A percentile compares a stretch with the other conserved stretches of the same genome.
Evolutionary conservation across 2,888 invertebrate genomes (phyloP).

Genomic region (Pachliopta kotzebuea): DNA sequence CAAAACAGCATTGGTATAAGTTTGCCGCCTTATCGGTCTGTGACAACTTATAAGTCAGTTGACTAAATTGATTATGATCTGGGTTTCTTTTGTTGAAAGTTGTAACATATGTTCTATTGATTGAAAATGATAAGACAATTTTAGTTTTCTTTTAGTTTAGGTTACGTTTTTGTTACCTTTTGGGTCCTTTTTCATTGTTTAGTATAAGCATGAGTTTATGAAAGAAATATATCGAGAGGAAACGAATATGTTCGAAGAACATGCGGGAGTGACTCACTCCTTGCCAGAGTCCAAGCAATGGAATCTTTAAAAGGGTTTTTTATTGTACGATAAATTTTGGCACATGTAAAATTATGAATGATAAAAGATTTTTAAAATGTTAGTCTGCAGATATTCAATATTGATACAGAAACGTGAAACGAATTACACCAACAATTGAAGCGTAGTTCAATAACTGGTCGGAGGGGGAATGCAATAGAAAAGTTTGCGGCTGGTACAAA

Average conservation of each 20-base stretch:
- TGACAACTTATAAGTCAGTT: too few relatives aligned
- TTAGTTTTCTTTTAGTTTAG: too few relatives aligned
- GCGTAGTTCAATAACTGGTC: constrained; percentile 19
- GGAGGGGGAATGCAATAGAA: constrained; percentile 11
- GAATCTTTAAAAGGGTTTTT: not conserved
- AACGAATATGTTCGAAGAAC: too few relatives aligned
- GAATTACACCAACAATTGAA: not conserved
- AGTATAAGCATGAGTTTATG: too few relatives aligned
- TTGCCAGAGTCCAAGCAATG: too few relatives aligned
- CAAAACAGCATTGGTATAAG: too few relatives aligned
- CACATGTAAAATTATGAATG: not conserved
- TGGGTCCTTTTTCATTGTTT: too few relatives aligned
- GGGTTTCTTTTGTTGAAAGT: not conserved
- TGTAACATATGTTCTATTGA: not conserved
- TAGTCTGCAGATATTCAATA: not conserved
- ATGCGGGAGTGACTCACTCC: too few relatives aligned
- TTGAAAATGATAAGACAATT: not conserved
- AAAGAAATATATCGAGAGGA: too few relatives aligned
- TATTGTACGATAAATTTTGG: not conserved
- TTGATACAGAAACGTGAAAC: not conserved
- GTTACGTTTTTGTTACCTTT: too few relatives aligned
- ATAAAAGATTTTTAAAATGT: not conserved
- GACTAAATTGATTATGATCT: too few relatives aligned
- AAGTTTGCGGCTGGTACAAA: constrained; percentile 41
- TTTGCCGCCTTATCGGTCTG: too few relatives aligned